Evolutionary conservation across 2,888 invertebrate species (phyloP).

Genomic region (Bhutanitis thaidina): DNA sequence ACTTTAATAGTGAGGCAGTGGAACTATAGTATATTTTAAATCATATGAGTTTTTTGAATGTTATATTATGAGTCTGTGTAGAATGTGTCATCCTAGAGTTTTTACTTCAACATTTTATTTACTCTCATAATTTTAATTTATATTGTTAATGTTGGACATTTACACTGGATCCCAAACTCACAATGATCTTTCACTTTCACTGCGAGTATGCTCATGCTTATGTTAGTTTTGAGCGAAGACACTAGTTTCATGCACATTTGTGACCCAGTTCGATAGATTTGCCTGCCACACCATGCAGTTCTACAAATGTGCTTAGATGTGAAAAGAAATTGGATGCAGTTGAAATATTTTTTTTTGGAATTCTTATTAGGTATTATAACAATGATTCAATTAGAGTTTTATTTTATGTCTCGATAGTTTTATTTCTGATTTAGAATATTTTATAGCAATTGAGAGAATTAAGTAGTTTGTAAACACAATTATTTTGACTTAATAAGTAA

Average conservation of each 20-base stretch:
- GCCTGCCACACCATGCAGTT: conserved; percentile 34
- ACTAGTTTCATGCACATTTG: no score
- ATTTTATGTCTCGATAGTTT: conserved; percentile 30
- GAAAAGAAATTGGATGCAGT: conserved; percentile 21
- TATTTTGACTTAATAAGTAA: not conserved
- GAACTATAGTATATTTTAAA: conserved; percentile 62
- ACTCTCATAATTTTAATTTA: conserved; percentile 51
- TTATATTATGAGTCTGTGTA: conserved; percentile 71
- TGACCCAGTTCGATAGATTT: conserved; percentile 47
- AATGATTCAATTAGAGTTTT: conserved; percentile 27
- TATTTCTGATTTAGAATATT: conserved; percentile 27
- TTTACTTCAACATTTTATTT: conserved; percentile 71
- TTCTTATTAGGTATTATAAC: conserved; percentile 26
- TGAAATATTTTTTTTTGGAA: conserved; percentile 23
- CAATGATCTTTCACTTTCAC: not conserved
- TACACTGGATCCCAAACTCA: conserved; percentile 29
- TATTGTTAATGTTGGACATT: conserved; percentile 39
- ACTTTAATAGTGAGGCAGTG: conserved; percentile 43
- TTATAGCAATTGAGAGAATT: conserved; percentile 26
- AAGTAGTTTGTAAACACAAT: conserved; percentile 22
- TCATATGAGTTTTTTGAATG: conserved; percentile 66
- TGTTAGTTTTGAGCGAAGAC: no score
- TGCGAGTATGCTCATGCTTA: conserved; percentile 30
- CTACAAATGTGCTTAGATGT: conserved; percentile 18
- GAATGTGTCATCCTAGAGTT: conserved; percentile 68